Base-by-base conservation (phyloP, 2,888 invertebrate genomes). In the Rotaria magnacalcarata region DNA sequence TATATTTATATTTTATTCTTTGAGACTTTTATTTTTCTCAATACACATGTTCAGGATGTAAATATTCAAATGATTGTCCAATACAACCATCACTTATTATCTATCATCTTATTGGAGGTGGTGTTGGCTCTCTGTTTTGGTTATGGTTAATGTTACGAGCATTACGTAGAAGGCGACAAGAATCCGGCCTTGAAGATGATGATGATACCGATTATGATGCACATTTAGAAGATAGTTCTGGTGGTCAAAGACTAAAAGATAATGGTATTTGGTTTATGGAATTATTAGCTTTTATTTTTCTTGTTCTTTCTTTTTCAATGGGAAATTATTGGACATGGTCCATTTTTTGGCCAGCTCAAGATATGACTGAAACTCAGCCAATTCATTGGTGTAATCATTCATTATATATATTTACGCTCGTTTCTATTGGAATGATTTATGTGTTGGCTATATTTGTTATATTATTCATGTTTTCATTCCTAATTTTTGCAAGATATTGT, bases 241-340 rank as follows among this genome's bases (percentile, higher is more conserved):
- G 47, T n/a, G 80, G 80, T 2, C 43, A 80, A n/a, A 67, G 67
- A 34, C 47, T 80, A 4, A 80, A 80, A 47, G 80, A 80, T 47
- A 80, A 80, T 47, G 80, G 80, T 8, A 80, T 80, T 11, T 80
- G 80, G 80, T 80, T 80, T n/a, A 80, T 80, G 80, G 80, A 80
- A 80, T 47, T 80, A 47, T 47, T 80, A 47, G 80, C 80, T 2
- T 47, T 80, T 43, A 80, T 80, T 10, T 80, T 80, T 47, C 24
- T 80, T 47, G 2, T 43, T 47, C 0, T 43, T 80, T 41, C 47
- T 43, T 80, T 80, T 80, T 47, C 47, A 0, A 80, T 80, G 19
- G 80, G 80, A 47, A 80, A 80, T 47, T 80, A 80, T 80, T 80
- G 80, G 80, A 80, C 80, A 47, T 80, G 80, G 80, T 47, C 80